These are phyloP conservation scores for Lerista edwardsae DNA, from an alignment of 2,797 vertebrate species.

Conservation along the genomic window DNA sequence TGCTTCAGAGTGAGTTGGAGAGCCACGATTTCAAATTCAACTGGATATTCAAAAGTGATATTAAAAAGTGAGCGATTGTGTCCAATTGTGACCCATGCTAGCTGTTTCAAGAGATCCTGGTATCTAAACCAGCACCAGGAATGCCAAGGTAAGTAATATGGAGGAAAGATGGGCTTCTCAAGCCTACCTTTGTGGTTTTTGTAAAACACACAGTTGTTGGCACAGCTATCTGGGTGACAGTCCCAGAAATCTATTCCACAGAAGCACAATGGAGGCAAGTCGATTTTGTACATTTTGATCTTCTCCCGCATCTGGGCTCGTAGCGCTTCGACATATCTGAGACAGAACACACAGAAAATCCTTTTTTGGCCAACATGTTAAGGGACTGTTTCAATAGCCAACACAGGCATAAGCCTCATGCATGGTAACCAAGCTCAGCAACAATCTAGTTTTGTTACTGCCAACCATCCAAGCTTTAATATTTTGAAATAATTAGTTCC, in stretches of 20 bases:
- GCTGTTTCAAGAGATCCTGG: background rate
- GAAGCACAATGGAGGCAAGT: constrained; percentile 88
- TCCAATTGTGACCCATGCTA: background rate
- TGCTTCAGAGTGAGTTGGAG: background rate
- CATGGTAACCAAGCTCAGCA: background rate
- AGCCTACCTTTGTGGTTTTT: constrained; percentile 88
- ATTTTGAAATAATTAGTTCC: too few species aligned
- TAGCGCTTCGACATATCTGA: constrained; percentile 82
- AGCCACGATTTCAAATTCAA: background rate
- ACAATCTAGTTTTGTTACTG: too few species aligned
- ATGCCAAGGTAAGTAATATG: background rate
- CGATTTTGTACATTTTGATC: constrained; percentile 76
- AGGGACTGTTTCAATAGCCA: background rate
- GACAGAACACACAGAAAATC: background rate
- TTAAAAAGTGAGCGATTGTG: too few species aligned
- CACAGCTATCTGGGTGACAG: constrained; percentile 90
- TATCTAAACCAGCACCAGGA: background rate
- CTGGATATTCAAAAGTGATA: too few species aligned
- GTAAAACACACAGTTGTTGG: constrained; percentile 95
- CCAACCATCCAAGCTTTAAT: too few species aligned
- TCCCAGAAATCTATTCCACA: constrained; percentile 92
- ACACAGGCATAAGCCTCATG: background rate
- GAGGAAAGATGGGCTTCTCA: too few species aligned
- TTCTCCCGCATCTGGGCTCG: constrained; percentile 82
- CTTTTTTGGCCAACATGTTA: background rate